Evolutionary conservation across 2,797 vertebrate genomes (phyloP).

Genomic region (Carapus acus): DNA sequence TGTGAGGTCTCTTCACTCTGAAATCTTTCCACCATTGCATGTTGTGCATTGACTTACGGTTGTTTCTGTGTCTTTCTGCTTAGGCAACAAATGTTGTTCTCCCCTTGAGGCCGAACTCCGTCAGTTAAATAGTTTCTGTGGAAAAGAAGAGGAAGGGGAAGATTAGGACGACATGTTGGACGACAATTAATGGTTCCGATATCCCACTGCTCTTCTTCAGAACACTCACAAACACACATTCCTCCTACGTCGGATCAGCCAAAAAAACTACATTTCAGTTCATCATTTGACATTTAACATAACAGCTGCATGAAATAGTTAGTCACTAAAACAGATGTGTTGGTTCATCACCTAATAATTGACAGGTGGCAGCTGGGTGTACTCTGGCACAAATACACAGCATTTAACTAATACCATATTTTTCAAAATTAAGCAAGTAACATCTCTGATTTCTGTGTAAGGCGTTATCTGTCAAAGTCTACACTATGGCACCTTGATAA

Average conservation of each 20-base stretch:
- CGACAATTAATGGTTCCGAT: too few species aligned
- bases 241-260: conserved; percentile 22
- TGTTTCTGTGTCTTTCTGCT: conserved; percentile 49
- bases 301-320: conserved; percentile 54
- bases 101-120: conserved; percentile 37
- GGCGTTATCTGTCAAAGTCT: not conserved
- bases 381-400: not conserved
- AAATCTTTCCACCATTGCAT: too few species aligned
- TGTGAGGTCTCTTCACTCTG: too few species aligned
- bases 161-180: conserved; percentile 26
- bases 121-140: conserved; percentile 45
- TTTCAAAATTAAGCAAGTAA: not conserved
- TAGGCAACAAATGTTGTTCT: conserved; percentile 53
- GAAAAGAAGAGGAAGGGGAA: conserved; percentile 31
- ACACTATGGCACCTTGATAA: too few species aligned
- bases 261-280: conserved; percentile 24
- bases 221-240: conserved; percentile 3
- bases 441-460: not conserved
- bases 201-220: conserved; percentile 31
- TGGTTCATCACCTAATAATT: conserved; percentile 35
- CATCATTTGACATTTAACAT: conserved; percentile 32
- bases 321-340: conserved; percentile 48
- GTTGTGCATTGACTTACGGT: conserved; percentile 67
- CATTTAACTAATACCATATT: too few species aligned
- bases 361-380: conserved; percentile 18